A percentile compares a stretch with the other conserved stretches of the same genome.
Conservation (phyloP, 2,888 invertebrate genomes). For the Bellardia bayeri region DNA sequence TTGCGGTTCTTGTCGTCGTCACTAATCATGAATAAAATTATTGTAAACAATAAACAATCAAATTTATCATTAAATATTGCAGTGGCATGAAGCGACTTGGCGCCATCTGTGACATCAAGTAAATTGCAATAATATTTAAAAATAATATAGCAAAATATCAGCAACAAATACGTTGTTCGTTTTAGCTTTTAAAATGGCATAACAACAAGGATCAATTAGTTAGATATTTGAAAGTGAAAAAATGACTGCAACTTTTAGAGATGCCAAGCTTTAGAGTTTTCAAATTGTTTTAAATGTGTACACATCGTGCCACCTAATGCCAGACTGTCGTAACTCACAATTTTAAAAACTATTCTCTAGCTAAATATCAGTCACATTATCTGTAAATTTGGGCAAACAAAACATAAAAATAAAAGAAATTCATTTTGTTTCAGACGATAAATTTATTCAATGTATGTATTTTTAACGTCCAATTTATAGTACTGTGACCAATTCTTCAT, state of each 20-base stretch:
- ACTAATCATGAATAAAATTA: slow-evolving; percentile 59
- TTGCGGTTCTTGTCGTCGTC: slow-evolving; percentile 10
- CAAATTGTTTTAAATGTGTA: background rate
- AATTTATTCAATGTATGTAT: no score
- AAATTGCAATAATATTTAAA: slow-evolving; percentile 79
- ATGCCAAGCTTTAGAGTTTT: slow-evolving; percentile 14
- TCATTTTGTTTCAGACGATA: no score
- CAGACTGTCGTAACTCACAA: no score
- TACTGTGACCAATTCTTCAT: no score
- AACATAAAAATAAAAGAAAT: no score
- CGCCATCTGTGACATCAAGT: slow-evolving; percentile 81
- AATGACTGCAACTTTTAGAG: background rate
- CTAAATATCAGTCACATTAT: no score
- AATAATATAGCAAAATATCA: slow-evolving; percentile 73
- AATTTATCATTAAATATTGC: slow-evolving; percentile 81
- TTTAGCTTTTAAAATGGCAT: background rate
- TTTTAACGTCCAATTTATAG: no score
- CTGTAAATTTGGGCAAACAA: no score
- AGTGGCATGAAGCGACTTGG: slow-evolving; percentile 79
- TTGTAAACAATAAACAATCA: slow-evolving; percentile 80
- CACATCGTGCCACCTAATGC: no score
- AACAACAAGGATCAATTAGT: slow-evolving; percentile 24
- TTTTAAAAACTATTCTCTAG: no score
- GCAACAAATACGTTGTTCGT: slow-evolving; percentile 5
- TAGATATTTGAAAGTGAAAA: background rate